Conservation (phyloP, 2,113 vertebrate species). For the Artemisiospiza belli region DNA sequence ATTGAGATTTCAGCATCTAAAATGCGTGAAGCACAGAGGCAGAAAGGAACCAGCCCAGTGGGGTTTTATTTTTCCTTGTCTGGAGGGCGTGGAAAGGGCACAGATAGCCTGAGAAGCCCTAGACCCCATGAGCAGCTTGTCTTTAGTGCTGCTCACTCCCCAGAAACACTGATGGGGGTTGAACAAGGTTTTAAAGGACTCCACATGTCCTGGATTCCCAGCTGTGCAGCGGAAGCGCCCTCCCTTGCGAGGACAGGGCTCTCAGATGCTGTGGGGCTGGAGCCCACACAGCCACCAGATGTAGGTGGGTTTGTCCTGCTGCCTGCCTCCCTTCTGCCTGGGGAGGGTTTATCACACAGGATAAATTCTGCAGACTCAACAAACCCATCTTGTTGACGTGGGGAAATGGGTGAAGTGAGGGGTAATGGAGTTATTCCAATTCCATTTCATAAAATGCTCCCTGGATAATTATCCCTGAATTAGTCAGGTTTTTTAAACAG, state of each 20-base stretch:
- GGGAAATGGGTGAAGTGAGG: background rate
- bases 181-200: slow-evolving; percentile 34
- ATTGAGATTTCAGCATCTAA: background rate
- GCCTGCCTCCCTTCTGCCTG: background rate
- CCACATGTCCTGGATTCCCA: slow-evolving; percentile 28
- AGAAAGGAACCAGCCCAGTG: background rate
- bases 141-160: background rate
- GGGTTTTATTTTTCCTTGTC: fast-evolving
- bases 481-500: background rate
- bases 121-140: background rate
- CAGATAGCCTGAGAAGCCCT: background rate
- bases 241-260: slow-evolving; percentile 16
- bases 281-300: slow-evolving; percentile 31
- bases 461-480: background rate
- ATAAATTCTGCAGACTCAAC: background rate
- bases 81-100: background rate
- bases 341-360: background rate
- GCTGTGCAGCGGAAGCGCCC: slow-evolving; percentile 7
- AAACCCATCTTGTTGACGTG: background rate
- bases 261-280: background rate
- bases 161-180: background rate
- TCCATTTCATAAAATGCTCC: background rate
- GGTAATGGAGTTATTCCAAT: background rate
- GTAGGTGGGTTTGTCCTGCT: background rate
- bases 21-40: background rate